A percentile compares a stretch with the other conserved stretches of the same genome.
Conservation (phyloP, 2,888 invertebrate genomes). For the Halocaridina rubra region DNA sequence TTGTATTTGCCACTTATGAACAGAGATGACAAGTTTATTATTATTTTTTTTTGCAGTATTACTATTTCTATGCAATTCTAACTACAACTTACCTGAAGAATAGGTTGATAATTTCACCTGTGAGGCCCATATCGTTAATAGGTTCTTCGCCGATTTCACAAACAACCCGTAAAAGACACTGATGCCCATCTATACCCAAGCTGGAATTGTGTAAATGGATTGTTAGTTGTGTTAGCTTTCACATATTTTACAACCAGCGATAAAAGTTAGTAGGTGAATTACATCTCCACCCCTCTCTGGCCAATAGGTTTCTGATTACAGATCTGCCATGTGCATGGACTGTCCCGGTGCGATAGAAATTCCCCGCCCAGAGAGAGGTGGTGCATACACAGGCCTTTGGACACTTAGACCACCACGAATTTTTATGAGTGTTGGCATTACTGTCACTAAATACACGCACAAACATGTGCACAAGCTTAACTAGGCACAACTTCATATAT, state of each 20-base stretch:
- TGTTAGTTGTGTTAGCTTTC: too few relatives aligned
- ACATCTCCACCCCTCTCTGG: background rate
- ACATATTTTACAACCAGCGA: too few relatives aligned
- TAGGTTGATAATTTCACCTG: conserved; percentile 49
- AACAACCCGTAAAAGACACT: conserved; percentile 50
- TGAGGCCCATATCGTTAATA: conserved; percentile 44
- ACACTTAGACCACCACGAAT: too few relatives aligned
- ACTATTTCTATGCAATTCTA: background rate
- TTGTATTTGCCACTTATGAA: too few relatives aligned
- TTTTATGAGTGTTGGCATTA: too few relatives aligned
- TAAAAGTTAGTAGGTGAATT: background rate
- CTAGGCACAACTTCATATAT: too few relatives aligned
- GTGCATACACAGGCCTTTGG: background rate
- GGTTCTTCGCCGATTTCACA: conserved; percentile 47
- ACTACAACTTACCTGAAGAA: conserved; percentile 43
- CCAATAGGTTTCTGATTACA: background rate
- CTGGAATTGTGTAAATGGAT: too few relatives aligned
- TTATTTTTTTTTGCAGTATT: too few relatives aligned
- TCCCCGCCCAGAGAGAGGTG: background rate
- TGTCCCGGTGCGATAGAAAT: background rate
- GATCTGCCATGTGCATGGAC: background rate
- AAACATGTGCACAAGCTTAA: too few relatives aligned
- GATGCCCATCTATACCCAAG: conserved; percentile 36
- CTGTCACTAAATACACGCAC: too few relatives aligned
- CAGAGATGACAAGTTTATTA: too few relatives aligned